Conservation (phyloP, 2,888 invertebrate species). For the Troilus luridus region DNA sequence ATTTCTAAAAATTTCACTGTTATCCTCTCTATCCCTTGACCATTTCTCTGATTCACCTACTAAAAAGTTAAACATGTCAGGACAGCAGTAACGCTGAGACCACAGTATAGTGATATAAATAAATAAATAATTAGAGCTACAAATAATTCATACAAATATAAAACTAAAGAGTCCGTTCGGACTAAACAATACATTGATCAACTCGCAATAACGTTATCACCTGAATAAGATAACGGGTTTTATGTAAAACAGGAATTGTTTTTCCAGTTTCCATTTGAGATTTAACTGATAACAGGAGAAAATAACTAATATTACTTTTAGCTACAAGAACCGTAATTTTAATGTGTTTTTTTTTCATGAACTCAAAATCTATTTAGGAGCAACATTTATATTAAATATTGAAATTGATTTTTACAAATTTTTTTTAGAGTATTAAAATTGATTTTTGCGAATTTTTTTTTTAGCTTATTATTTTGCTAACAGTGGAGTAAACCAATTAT, state of each 20-base stretch:
- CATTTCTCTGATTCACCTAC: not conserved
- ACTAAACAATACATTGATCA: not conserved
- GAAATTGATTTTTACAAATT: no score
- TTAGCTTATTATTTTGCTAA: not conserved
- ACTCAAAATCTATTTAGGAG: not conserved
- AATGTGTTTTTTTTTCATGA: not conserved
- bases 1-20: no score
- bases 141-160: not conserved
- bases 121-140: not conserved
- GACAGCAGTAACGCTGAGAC: not conserved
- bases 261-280: not conserved
- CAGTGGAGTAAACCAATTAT: not conserved
- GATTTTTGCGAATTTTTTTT: no score
- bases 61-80: not conserved
- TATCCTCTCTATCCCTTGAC: no score
- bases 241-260: not conserved
- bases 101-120: not conserved
- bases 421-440: no score
- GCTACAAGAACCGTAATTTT: no score
- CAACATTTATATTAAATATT: not conserved
- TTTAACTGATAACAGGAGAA: not conserved
- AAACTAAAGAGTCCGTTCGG: not conserved
- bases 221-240: constrained; percentile 28
- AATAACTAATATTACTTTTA: not conserved
- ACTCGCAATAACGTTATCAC: not conserved